Conservation (phyloP, 2,888 invertebrate species). For the Nemapogon koenigi region DNA sequence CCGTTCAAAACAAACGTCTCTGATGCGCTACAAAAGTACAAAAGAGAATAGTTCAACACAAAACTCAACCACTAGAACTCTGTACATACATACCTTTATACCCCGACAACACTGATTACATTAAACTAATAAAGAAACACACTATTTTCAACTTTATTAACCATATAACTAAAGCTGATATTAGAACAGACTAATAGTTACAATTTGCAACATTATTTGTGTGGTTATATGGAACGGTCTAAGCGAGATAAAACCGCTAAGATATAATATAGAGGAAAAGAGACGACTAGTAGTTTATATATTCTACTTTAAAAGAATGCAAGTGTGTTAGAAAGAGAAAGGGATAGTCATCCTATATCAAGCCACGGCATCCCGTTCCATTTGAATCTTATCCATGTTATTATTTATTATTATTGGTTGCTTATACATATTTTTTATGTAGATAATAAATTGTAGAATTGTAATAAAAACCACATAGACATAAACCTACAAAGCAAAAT, state of each 20-base stretch:
- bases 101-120: slow-evolving; percentile 22
- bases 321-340: slow-evolving; percentile 25
- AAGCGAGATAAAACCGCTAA: slow-evolving; percentile 7
- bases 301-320: background rate
- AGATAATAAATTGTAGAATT: too few relatives aligned
- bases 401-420: too few relatives aligned
- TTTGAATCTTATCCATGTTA: too few relatives aligned
- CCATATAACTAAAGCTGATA: slow-evolving; percentile 10
- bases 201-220: slow-evolving; percentile 10
- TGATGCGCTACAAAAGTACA: slow-evolving; percentile 23
- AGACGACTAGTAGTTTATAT: background rate
- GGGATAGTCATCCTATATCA: slow-evolving; percentile 31
- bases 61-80: slow-evolving; percentile 33
- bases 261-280: slow-evolving; percentile 2
- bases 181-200: slow-evolving; percentile 8
- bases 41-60: slow-evolving; percentile 46
- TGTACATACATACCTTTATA: slow-evolving; percentile 6
- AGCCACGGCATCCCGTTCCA: slow-evolving; percentile 44
- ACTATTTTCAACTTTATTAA: slow-evolving; percentile 23
- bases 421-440: too few relatives aligned
- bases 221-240: slow-evolving; percentile 14
- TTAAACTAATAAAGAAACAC: slow-evolving; percentile 26
- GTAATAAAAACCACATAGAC: too few relatives aligned
- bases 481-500: too few relatives aligned
- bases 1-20: slow-evolving; percentile 40